phyloP scores from a whole-genome alignment of 64 coral and sea anemone genomes.

The Dendronephthya gigantea region DNA sequence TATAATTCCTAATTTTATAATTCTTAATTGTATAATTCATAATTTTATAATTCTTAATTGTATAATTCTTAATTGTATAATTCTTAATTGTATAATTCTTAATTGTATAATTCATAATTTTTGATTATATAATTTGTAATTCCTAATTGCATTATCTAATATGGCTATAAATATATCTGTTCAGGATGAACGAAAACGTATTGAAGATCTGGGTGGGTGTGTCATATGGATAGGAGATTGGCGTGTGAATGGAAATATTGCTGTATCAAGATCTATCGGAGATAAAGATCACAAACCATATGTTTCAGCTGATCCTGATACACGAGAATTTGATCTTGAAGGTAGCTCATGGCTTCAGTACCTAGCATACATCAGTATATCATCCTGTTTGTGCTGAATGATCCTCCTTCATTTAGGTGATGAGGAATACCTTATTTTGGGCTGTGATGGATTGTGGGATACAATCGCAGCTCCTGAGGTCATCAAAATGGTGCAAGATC shows the following conservation, averaged over 20 bases:
- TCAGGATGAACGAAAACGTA: constrained; percentile 83
- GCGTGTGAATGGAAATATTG: constrained; percentile 91
- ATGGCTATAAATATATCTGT: neutral
- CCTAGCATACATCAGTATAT: neutral
- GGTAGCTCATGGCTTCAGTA: constrained; percentile 26
- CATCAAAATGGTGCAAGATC: constrained; percentile 48
- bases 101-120: no score
- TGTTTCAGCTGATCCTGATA: constrained; percentile 73
- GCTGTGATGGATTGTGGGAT: constrained; percentile 98
- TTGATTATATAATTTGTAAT: neutral
- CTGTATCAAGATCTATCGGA: constrained; percentile 89
- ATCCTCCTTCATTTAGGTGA: constrained; percentile 40
- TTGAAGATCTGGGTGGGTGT: constrained; percentile 80
- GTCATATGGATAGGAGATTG: constrained; percentile 92
- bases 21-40: no score
- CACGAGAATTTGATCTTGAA: constrained; percentile 67
- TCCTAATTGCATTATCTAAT: neutral
- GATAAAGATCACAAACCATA: constrained; percentile 95
- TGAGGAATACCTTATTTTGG: constrained; percentile 87
- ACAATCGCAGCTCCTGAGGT: constrained; percentile 44
- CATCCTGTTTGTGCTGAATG: no score
- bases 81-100: no score
- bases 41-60: no score
- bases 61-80: no score
- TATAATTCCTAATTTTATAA: no score